Evolutionary conservation across 1,140 invertebrate genomes (phyloP).

Genomic region (Ceratosolen solmsi): DNA sequence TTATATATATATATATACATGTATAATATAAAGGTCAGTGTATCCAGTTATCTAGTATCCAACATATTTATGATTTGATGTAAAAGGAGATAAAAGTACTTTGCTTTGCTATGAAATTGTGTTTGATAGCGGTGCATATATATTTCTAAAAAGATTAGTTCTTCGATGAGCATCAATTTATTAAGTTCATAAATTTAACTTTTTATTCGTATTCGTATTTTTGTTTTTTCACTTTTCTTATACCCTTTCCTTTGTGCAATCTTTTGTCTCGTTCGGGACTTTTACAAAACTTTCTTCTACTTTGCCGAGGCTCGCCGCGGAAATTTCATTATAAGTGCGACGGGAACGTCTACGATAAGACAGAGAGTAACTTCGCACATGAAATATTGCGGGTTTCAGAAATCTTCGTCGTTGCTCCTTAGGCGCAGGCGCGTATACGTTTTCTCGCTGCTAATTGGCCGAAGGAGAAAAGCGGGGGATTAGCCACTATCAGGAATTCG

Average conservation of each 20-base stretch:
- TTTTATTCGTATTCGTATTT: neutral
- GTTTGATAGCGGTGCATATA: no score
- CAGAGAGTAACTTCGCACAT: slow-evolving; percentile 39
- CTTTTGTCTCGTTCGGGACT: slow-evolving; percentile 33
- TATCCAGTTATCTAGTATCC: no score
- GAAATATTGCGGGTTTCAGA: slow-evolving; percentile 51
- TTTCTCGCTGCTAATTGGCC: slow-evolving; percentile 63
- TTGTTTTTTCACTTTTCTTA: slow-evolving; percentile 1
- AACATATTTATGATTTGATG: no score
- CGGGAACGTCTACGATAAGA: slow-evolving; percentile 46
- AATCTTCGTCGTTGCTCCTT: slow-evolving; percentile 23
- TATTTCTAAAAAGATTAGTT: no score
- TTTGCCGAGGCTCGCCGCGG: slow-evolving; percentile 9
- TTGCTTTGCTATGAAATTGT: no score
- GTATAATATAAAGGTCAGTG: no score
- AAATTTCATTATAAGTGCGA: slow-evolving; percentile 50
- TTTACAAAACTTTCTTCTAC: slow-evolving; percentile 48
- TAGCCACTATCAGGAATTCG: neutral
- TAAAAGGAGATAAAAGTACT: no score
- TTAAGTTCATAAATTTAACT: no score
- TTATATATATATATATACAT: no score
- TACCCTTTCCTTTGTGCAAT: slow-evolving; percentile 5
- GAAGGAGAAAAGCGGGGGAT: slow-evolving; percentile 34
- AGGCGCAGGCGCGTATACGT: slow-evolving; percentile 41
- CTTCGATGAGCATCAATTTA: no score